Base-by-base conservation (phyloP, 2,797 vertebrate species). In the Malurus leucopterus region DNA sequence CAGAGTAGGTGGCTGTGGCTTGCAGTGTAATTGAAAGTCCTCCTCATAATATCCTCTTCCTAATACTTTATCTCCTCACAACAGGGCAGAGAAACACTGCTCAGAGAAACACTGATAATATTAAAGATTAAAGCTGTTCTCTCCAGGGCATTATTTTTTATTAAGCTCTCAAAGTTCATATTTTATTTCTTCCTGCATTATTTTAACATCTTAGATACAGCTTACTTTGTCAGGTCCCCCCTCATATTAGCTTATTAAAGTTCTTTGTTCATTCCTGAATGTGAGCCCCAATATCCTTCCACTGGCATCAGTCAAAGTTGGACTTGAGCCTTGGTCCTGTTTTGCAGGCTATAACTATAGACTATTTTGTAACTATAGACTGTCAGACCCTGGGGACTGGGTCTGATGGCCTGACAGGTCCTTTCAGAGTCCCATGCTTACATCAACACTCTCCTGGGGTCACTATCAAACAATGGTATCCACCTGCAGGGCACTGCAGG, bases 121-220 rank as follows among this genome's bases (percentile, higher is more conserved):
- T 59, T 38, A 13, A 82, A 65, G 43, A 88, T 77, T 72, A 88
- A 88, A 91, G 59, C 32, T 30, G 7, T 64, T 34, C 26, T 93
- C 41, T 89, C 55, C 6, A 84, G 64, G 79, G 54, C 58, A 86
- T 47, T 50, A 47, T 2, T 73, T 84, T 95, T 93, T 87, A 77
- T 87, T 83, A 88, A 65, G 14, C 29, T 94, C 74, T 67, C 24
- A 4, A 88, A 75, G 21, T 63, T 41, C 9, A 46, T 65, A 1
- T 88, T 92, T 77, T 73, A 85, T 91, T 91, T 88, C 50, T 83
- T 87, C 46, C 26, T 59, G 41, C 53, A 77, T 86, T 89, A 46
- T 84, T 91, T 86, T 75, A 81, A 32, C 27, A 50, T 46, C 40
- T 58, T 30, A n/a, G 15, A 61, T 36, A 55, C 21, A 57, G 10